Conservation (phyloP, 2,888 invertebrate species). For the Diabrotica balteata region DNA sequence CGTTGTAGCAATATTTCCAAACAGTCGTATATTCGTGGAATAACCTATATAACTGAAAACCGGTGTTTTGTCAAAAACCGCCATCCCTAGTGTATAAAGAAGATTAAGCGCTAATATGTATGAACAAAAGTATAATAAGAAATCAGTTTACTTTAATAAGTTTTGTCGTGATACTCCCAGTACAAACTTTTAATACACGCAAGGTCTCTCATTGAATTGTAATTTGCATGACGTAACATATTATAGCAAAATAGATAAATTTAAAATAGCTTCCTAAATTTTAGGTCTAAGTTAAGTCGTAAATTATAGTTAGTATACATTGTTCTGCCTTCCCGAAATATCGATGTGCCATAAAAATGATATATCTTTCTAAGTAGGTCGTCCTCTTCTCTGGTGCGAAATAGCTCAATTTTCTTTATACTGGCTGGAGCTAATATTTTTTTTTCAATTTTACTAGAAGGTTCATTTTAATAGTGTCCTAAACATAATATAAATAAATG, state of each 20-base stretch:
- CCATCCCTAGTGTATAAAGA: too few relatives aligned
- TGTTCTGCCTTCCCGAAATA: constrained; percentile 25
- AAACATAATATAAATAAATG: too few relatives aligned
- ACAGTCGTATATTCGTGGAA: too few relatives aligned
- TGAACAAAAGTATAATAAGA: too few relatives aligned
- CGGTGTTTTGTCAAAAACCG: too few relatives aligned
- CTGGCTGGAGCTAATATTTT: not conserved
- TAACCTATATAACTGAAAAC: too few relatives aligned
- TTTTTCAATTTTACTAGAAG: too few relatives aligned
- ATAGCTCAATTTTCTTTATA: constrained; percentile 22
- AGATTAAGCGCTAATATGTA: too few relatives aligned
- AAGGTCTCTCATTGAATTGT: not conserved
- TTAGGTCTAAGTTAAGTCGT: constrained; percentile 32
- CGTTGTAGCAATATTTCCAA: too few relatives aligned
- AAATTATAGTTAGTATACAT: constrained; percentile 35
- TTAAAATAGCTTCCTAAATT: constrained; percentile 26
- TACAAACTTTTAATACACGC: not conserved
- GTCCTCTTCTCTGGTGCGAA: constrained; percentile 8
- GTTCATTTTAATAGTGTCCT: too few relatives aligned
- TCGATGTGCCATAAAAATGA: constrained; percentile 34
- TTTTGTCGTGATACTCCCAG: too few relatives aligned
- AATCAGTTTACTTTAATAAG: too few relatives aligned
- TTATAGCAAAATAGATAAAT: constrained; percentile 15
- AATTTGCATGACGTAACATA: constrained; percentile 14
- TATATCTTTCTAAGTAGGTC: constrained; percentile 27